Evolutionary conservation across 2,888 invertebrate genomes (phyloP), one percentile per base, ranked within the genome.

Genomic region (Eilema depressum): DNA sequence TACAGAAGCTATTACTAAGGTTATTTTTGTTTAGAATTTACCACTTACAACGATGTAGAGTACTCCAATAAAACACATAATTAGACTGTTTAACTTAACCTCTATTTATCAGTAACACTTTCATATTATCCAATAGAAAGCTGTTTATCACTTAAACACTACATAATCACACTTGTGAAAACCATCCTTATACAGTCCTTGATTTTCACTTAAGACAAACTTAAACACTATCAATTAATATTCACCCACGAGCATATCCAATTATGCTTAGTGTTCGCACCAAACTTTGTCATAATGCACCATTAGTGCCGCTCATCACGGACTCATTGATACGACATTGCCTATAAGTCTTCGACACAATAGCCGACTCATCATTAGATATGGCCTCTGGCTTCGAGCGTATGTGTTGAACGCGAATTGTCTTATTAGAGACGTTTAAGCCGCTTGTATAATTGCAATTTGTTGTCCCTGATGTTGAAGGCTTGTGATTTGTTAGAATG

Each of bases 401-500:
- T 89, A 89, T 87, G 92, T 72, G 61, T 74, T 87, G 94, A 92
- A 93, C 91, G 85, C 90, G 89, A 93, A 94, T 94, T 78, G 87
- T 85, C 91, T 91, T 83, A 94, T 94, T 94, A 94, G 87, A 88
- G 80, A 75, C 79, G 77, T 78, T 84, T 81, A 83, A 79, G 79
- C 76, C 61, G 73, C 66, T 76, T 79, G 69, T 77, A 75, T 74
- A 79, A 47, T 74, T 75, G 80, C 82, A 78, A 82, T 77, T 84
- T 81, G 81, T 75, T 57, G 64, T 20, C 26, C 28, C 23, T 56
- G 59, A 4, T 53, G 63, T 23, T 56, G 65, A 65, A 65, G 41
- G 26, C 30, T 30, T 66, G 66, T 26, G 66, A 59, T 60, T 66
- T 57, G 23, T 66, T 17, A 26, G 59, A 12, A 8, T 60, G 66